Conservation (phyloP, 2,797 vertebrate species). For the Arctocebus calabarensis region DNA sequence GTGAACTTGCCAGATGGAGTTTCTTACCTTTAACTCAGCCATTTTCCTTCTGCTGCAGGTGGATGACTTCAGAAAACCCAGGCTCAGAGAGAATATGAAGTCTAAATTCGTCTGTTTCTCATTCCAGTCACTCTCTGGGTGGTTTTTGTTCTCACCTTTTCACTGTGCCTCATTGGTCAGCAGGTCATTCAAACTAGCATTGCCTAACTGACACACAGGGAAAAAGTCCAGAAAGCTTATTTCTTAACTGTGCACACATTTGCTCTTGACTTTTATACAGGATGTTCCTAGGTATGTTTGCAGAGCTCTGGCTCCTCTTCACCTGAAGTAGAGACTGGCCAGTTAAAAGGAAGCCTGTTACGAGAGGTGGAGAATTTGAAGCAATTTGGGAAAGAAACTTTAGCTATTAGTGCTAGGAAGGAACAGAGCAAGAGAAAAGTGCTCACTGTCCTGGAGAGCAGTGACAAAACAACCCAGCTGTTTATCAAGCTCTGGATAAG, state of each 20-base stretch:
- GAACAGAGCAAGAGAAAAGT: background rate
- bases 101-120: background rate
- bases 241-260: conserved; percentile 85
- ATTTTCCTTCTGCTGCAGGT: conserved; percentile 68
- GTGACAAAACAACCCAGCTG: background rate
- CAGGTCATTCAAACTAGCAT: background rate
- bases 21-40: conserved; percentile 87
- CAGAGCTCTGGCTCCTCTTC: background rate
- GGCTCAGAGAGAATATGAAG: background rate
- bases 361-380: conserved; percentile 10
- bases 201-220: conserved; percentile 67
- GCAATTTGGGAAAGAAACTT: background rate
- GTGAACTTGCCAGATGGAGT: background rate
- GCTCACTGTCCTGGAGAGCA: background rate
- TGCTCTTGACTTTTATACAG: conserved; percentile 89
- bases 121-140: background rate
- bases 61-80: conserved; percentile 39
- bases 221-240: conserved; percentile 85
- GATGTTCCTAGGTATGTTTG: conserved; percentile 53
- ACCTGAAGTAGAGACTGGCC: background rate
- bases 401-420: background rate
- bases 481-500: background rate
- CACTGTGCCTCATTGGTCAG: background rate
- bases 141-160: background rate
- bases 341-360: background rate